Base-by-base conservation (phyloP, 2,797 vertebrate genomes). In the Hypotaenidia okinawae region DNA sequence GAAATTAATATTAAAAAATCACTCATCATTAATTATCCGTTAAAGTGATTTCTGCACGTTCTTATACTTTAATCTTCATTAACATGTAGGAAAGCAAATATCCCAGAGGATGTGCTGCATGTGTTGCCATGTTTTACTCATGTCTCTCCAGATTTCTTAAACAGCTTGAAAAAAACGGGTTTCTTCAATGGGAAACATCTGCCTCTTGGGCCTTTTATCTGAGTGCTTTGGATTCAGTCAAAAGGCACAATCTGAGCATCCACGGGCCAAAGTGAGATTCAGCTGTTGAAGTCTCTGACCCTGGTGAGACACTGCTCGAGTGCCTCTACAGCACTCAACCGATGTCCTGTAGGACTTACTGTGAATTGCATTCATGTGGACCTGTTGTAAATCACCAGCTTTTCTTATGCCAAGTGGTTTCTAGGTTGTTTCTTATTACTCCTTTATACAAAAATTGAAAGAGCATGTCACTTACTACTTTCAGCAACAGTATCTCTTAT, bases 21-120 rank as follows among this genome's bases (percentile, higher is more conserved):
- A 95, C 80, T 97, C 97, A 93, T 96, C 82, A 95, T 95, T 97
- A 97, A 97, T 97, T 97, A 96, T 92, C 91, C 14, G 15, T 95
- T 96, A 91, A 92, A 87, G 79, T 88, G 79, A 94, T 93, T 88
- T 72, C 93, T 97, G 90, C 62, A 89, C 87, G 95, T 97, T 96
- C 95, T 95, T 94, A 85, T 63, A 92, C 84, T 94, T 97, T 95
- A 80, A 81, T 97, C 91, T 97, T 97, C 96, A 96, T 97, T 97
- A 97, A 82, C 30, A 51, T 81, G 61, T 86, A 92, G 70, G 90
- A 92, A 85, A 94, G 76, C 75, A 89, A 88, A 78, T 73, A 86
- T 77, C 96, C 92, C 96, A 79, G 55, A 92, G 95, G 95, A 73
- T 75, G 28, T 57, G 59, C 86, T 96, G 92, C 94, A 88, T 95